Evolutionary conservation across 2,797 vertebrate genomes (phyloP), one percentile per base, ranked within the genome.

Genomic region (Acrossocheilus wenchowensis): DNA sequence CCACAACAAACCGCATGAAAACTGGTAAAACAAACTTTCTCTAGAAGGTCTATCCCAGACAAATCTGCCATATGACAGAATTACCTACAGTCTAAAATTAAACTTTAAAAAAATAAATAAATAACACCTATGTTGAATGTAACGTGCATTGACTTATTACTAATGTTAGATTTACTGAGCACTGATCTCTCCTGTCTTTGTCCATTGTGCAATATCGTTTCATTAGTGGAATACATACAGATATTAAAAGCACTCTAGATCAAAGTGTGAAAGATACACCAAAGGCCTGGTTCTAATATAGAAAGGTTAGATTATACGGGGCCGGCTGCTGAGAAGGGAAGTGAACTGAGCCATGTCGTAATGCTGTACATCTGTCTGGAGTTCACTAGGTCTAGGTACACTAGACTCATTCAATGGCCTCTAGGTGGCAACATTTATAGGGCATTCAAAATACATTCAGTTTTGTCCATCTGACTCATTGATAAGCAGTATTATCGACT

Each of bases 371-470:
- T 82, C 60, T 48, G 45, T 78, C 41, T 78, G 11, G 39, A 50
- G 74, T 83, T 87, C 71, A 83, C 30, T 78, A 10, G 60, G 57
- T n/a, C 48, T 85, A 23, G 54, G 30, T 43, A 48, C 45, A 80
- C 86, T 64, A 72, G 21, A 41, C 45, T 81, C 6, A 41, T 82
- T 72, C 34, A 50, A 4, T 41, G 36, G 86, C 94, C 94, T 94
- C 91, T 92, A 94, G 95, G 90, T 94, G 95, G 94, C 94, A 90
- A 43, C 45, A 57, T 73, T 10, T 86, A 74, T 30, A 54, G 11
- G 43, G 7, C 36, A 41, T 77, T 66, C 26, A 72, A n/a, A 75
- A 66, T 36, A 75, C 43, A 64, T 10, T 0, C 2, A 45, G 6
- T 9, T 66, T 10, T 14, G 66, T 9, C 21, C 11, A 45, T 21